Conservation (phyloP, 2,113 vertebrate species). For the Pseudorhombus dupliciocellatus region DNA sequence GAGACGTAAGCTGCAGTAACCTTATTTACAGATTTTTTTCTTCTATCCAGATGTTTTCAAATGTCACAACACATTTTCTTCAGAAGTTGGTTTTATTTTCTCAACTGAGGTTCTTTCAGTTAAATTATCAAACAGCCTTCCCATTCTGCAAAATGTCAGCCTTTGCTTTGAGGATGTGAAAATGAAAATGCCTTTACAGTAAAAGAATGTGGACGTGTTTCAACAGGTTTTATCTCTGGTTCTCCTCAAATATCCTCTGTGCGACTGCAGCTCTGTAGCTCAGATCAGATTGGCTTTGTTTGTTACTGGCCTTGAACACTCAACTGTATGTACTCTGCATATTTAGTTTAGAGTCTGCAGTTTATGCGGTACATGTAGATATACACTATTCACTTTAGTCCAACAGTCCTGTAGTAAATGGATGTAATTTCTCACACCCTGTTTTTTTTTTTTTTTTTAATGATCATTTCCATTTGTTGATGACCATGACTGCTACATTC, state of each 20-base stretch:
- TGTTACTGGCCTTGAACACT: neutral
- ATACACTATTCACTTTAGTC: neutral
- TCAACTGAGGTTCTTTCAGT: neutral
- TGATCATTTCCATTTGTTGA: no score
- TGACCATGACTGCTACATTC: neutral
- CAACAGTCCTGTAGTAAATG: no score
- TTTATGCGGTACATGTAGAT: neutral
- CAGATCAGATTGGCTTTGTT: conserved; percentile 8
- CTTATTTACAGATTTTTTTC: neutral
- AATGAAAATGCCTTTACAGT: neutral
- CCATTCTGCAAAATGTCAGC: neutral
- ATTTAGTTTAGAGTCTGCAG: conserved; percentile 2
- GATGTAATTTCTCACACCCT: neutral
- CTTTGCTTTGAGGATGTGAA: conserved; percentile 9
- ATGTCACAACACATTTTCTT: neutral
- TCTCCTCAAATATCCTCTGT: conserved; percentile 6
- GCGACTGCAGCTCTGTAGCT: conserved; percentile 49
- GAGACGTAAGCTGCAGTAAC: conserved; percentile 41
- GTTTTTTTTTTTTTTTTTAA: neutral
- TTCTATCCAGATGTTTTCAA: neutral
- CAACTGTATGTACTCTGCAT: neutral
- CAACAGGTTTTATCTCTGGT: neutral
- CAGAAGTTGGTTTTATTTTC: neutral
- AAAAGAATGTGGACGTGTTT: conserved; percentile 17
- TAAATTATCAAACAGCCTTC: neutral